Evolutionary conservation across 2,888 invertebrate genomes (phyloP).

Genomic region (Drosophila mimetica): DNA sequence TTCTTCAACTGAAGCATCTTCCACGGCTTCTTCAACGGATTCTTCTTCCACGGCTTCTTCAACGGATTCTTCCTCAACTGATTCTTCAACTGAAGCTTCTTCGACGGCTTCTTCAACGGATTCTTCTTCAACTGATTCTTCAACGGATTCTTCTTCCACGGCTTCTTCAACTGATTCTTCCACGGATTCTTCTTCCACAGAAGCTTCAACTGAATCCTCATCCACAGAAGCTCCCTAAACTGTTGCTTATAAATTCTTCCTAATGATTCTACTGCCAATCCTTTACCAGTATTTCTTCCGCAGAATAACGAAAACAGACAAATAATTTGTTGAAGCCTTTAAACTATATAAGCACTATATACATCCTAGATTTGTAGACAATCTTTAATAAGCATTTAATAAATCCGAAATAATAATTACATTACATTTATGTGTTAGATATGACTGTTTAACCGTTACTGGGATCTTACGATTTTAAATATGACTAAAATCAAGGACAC

Average conservation of each 20-base stretch:
- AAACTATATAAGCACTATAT: neutral
- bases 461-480: neutral
- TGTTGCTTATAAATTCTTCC: no score
- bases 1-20: neutral
- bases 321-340: neutral
- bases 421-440: slow-evolving; percentile 2
- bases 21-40: no score
- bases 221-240: no score
- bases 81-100: neutral
- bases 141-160: neutral
- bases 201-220: neutral
- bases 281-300: neutral
- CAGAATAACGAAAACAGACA: neutral
- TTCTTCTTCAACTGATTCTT: no score
- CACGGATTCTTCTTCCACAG: neutral
- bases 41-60: neutral
- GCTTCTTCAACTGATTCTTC: neutral
- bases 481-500: slow-evolving; percentile 7
- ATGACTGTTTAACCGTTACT: neutral
- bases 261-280: no score
- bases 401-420: neutral
- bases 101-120: no score
- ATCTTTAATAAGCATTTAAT: slow-evolving; percentile 20
- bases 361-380: neutral
- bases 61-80: neutral